Conservation (phyloP, 1,140 invertebrate species). For the Dreissena polymorpha region DNA sequence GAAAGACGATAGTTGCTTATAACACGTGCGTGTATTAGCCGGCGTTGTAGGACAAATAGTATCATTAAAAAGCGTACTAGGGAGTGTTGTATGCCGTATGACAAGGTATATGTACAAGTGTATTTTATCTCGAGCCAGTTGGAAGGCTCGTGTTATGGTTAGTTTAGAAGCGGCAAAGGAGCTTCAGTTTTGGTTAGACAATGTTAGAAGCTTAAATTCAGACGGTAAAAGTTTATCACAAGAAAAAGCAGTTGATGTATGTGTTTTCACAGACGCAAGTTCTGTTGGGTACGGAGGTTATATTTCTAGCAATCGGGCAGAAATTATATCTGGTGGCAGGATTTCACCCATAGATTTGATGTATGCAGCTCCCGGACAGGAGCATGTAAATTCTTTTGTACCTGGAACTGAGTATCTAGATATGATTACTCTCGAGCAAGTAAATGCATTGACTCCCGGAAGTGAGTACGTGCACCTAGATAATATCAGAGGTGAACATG, state of each 20-base stretch:
- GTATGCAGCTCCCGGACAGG: neutral
- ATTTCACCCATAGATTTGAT: neutral
- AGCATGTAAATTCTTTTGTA: neutral
- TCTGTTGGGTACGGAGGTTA: constrained; percentile 31
- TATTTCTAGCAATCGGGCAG: neutral
- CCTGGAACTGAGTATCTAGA: neutral
- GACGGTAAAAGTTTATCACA: constrained; percentile 8
- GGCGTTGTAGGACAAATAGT: constrained; percentile 53
- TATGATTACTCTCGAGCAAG: neutral
- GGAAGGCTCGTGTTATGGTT: constrained; percentile 21
- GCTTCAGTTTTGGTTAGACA: constrained; percentile 31
- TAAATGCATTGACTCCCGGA: neutral
- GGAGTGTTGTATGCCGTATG: constrained; percentile 10
- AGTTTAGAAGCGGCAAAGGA: constrained; percentile 4
- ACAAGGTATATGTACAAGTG: constrained; percentile 50
- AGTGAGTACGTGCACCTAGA: neutral
- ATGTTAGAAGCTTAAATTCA: constrained; percentile 32
- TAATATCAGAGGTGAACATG: neutral
- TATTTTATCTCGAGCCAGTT: constrained; percentile 28
- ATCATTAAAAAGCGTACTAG: constrained; percentile 42
- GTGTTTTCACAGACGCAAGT: constrained; percentile 42
- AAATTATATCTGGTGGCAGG: too few species aligned
- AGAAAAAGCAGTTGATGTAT: neutral
- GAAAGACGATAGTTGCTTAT: neutral
- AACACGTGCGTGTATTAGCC: constrained; percentile 21